Base-by-base conservation (phyloP, 1,140 invertebrate species). In the Micrasema minimum region DNA sequence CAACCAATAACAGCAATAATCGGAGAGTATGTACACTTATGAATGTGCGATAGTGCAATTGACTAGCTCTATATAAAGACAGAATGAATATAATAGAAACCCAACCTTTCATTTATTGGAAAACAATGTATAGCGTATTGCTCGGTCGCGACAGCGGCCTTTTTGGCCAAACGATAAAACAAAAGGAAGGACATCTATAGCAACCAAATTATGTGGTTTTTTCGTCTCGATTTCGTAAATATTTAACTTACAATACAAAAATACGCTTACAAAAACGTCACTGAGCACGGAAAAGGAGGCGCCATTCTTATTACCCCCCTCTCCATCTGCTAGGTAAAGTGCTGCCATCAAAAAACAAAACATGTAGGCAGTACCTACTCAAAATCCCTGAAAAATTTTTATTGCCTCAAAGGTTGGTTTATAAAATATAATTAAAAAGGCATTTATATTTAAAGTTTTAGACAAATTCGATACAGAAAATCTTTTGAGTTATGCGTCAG, bases 241-340 rank as follows among this genome's bases (percentile, higher is more conserved):
- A 26, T 55, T 67, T 26, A 59, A 57, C 66, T 69, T 69, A 48
- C 55, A 48, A 69, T 59, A 69, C 66, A 69, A 69, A 66, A 69
- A 69, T 69, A 69, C 66, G 53, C 55, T 69, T 35, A 69, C 67
- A 64, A 69, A 64, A 53, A 69, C 55, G 67, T 69, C 67, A 69
- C 67, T 26, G 67, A 69, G 67, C 67, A 62, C 59, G 57, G 62
- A 62, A 35, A 37, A 62, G 67, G 57, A 64, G 67, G 26, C 67
- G 67, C 67, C 67, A 69, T 69, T 69, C 55, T 69, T 69, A 57
- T 69, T 69, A 62, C 50, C 67, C 67, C 67, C 67, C 57, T 26
- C 67, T 51, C 51, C 37, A 38, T 14, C 20, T 4, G 26, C 31
- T 46, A 31, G 26, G 2, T 31, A n/a, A 2, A 43, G 51, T 53